Evolutionary conservation across 1,140 invertebrate genomes (phyloP).

Genomic region (Ephestia elutella): DNA sequence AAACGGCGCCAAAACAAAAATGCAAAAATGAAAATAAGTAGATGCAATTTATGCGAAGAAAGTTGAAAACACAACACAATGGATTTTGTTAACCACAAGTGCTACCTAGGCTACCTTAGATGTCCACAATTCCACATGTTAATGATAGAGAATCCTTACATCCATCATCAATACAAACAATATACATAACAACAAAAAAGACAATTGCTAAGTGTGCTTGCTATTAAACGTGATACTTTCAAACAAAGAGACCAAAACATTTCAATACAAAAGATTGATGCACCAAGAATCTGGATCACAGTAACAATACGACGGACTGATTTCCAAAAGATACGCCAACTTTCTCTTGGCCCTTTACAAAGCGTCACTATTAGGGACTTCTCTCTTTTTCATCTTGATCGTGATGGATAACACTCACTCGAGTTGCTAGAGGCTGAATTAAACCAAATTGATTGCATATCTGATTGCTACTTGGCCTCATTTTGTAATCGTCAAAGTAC

Average conservation of each 20-base stretch:
- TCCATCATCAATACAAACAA: too few relatives aligned
- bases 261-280: slow-evolving; percentile 51
- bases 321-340: slow-evolving; percentile 55
- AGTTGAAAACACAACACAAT: too few relatives aligned
- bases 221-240: slow-evolving; percentile 26
- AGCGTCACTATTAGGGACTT: slow-evolving; percentile 39
- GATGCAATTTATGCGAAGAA: too few relatives aligned
- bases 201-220: too few relatives aligned
- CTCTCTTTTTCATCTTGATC: slow-evolving; percentile 31
- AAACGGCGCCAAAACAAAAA: too few relatives aligned
- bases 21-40: too few relatives aligned
- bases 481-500: neutral
- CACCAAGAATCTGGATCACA: slow-evolving; percentile 54
- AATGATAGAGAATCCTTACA: too few relatives aligned
- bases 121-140: too few relatives aligned
- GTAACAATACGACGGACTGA: slow-evolving; percentile 45
- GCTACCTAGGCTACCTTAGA: too few relatives aligned
- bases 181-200: too few relatives aligned
- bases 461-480: slow-evolving; percentile 3
- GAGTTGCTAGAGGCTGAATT: neutral
- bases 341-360: slow-evolving; percentile 61
- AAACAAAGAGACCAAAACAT: slow-evolving; percentile 43
- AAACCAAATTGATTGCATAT: slow-evolving; percentile 4
- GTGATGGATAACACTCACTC: slow-evolving; percentile 9
- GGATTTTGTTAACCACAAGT: too few relatives aligned